Evolutionary conservation across 2,797 vertebrate species (phyloP), one percentile per base, ranked within the genome.

Genomic region (Gymnoscopelus microlampas): DNA sequence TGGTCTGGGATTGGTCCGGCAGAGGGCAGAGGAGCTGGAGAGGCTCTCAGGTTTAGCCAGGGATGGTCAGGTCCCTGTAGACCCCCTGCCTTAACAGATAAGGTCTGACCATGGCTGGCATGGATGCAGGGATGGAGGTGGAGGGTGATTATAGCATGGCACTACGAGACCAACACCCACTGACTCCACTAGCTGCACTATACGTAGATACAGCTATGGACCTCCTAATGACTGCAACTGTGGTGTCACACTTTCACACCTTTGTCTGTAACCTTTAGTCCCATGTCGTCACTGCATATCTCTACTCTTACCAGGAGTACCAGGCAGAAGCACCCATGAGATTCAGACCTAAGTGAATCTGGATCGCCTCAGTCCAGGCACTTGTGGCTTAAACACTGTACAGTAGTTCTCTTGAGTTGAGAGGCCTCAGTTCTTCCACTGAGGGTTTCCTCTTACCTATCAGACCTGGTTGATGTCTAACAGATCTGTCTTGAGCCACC

Each of bases 251-350:
- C 0, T 94, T 94, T n/a, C 72, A 85, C 71, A 93, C 94, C 84
- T 94, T 93, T 72, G 94, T 44, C 93, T 83, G 88, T 95, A 88
- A 96, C 95, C 0, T 93, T 94, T 79, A 95, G 95, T 68, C 78
- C 70, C 71, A 62, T 60, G 53, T 78, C 62, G 73, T 51, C 92
- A 0, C 94, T 94, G 60, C 87, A 90, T 57, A 92, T 94, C 85
- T 95, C 93, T 77, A 92, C 93, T 86, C 89, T 94, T 83, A 94
- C 94, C 74, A 96, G 95, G 92, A 95, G 93, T 0, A 94, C 95
- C 90, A 96, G 96, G 94, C 63, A 94, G 92, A 0, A 95, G 94
- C 95, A 95, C 95, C 0, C 95, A 95, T 88, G 95, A 96, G 66
- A 95, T 95, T 0, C 93, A 96, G 90, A 93, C 94, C 10, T 87